phyloP scores from a whole-genome alignment of 2,888 invertebrate genomes.

The Syrphus vitripennis region DNA sequence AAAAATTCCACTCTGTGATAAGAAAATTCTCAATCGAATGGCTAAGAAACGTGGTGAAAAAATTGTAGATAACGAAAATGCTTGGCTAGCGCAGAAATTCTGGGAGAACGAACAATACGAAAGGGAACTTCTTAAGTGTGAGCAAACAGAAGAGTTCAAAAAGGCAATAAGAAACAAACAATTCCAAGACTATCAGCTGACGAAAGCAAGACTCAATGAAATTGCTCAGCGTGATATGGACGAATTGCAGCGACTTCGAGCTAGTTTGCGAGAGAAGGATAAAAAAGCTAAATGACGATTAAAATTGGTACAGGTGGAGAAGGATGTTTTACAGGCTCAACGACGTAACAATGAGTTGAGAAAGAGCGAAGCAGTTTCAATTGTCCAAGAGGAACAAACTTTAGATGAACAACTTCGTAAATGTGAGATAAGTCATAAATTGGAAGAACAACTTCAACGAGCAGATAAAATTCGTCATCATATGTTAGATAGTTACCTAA shows the following conservation, averaged over 20 bases:
- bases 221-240: constrained; percentile 77
- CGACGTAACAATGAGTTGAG: constrained; percentile 78
- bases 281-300: constrained; percentile 77
- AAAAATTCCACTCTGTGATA: constrained; percentile 78
- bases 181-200: constrained; percentile 78
- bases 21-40: constrained; percentile 81
- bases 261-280: constrained; percentile 77
- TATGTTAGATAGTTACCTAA: constrained; percentile 77
- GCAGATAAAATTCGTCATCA: constrained; percentile 78
- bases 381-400: constrained; percentile 78
- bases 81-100: constrained; percentile 80
- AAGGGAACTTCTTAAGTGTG: constrained; percentile 78
- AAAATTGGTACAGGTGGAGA: constrained; percentile 76
- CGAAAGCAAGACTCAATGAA: constrained; percentile 78
- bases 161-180: constrained; percentile 78
- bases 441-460: constrained; percentile 77
- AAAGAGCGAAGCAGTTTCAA: constrained; percentile 77
- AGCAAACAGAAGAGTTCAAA: constrained; percentile 79
- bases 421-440: constrained; percentile 76
- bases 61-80: constrained; percentile 77
- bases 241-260: constrained; percentile 77
- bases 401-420: constrained; percentile 78
- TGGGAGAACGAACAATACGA: constrained; percentile 81
- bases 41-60: constrained; percentile 78
- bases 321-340: constrained; percentile 76